A percentile compares a stretch with the other conserved stretches of the same genome.
Conservation (phyloP, 2,797 vertebrate genomes). For the Neomorphus geoffroyi region DNA sequence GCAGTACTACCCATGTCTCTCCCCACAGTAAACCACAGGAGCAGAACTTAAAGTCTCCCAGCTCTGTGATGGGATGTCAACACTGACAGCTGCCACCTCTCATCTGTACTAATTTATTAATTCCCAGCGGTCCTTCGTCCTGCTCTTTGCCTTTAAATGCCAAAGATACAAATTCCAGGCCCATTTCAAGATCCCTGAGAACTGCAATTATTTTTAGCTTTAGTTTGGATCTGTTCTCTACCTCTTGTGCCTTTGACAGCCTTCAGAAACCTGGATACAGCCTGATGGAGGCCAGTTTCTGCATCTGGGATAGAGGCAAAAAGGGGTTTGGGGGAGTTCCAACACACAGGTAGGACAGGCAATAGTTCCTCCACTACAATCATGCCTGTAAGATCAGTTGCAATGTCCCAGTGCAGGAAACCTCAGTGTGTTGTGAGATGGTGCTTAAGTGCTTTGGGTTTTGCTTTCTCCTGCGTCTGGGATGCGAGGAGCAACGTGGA, state of each 20-base stretch:
- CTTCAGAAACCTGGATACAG: neutral
- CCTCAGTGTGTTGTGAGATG: accelerated
- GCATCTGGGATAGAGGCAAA: accelerated
- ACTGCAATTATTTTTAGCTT: neutral
- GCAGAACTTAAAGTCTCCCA: neutral
- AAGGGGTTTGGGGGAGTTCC: neutral
- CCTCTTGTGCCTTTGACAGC: neutral
- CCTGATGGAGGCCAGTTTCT: neutral
- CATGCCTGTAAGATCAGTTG: accelerated
- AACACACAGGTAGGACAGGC: accelerated
- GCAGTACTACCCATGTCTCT: neutral
- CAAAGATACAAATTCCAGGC: neutral
- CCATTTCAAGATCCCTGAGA: neutral
- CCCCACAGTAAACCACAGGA: neutral
- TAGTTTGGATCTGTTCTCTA: neutral
- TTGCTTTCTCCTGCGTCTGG: accelerated
- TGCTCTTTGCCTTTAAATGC: neutral
- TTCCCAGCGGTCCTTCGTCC: neutral
- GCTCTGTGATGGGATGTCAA: neutral
- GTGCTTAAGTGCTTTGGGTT: neutral
- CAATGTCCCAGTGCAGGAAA: neutral
- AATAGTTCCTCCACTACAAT: neutral
- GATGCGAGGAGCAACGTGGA: accelerated
- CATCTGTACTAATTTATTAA: neutral
- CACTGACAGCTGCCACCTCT: neutral